phyloP scores from a whole-genome alignment of 1,140 invertebrate species.

The Zaprionus lachaisei region DNA sequence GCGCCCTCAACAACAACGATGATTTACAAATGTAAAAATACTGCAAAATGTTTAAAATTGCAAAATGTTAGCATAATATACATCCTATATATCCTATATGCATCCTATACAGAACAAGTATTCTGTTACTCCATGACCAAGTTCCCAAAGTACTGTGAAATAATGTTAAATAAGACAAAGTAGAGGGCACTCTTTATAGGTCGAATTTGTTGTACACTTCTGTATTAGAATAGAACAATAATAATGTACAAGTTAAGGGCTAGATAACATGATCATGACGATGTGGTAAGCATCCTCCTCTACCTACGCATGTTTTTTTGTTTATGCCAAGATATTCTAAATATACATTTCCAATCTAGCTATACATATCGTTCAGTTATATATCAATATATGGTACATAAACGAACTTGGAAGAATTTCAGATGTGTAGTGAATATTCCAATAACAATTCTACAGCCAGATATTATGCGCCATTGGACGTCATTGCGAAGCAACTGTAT shows the following conservation, averaged over 20 bases:
- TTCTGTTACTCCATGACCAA: background rate
- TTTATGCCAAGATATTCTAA: conserved; percentile 66
- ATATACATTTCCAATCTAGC: conserved; percentile 40
- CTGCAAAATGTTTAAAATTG: conserved; percentile 6
- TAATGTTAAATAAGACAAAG: background rate
- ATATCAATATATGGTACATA: conserved; percentile 60
- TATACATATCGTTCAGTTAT: conserved; percentile 31
- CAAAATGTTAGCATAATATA: background rate
- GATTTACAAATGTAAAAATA: conserved; percentile 69
- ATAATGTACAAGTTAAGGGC: conserved; percentile 5
- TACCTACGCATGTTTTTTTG: conserved; percentile 67
- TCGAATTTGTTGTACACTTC: conserved; percentile 27
- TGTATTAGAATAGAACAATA: conserved; percentile 23
- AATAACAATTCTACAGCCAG: conserved; percentile 29
- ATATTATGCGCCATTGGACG: conserved; percentile 40
- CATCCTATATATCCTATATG: too few relatives aligned
- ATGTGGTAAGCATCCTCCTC: conserved; percentile 11
- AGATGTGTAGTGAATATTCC: conserved; percentile 29
- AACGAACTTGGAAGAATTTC: conserved; percentile 65
- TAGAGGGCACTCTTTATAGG: conserved; percentile 26
- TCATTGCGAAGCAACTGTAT: conserved; percentile 80
- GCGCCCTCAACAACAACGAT: conserved; percentile 48
- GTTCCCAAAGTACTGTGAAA: background rate
- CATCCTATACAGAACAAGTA: background rate
- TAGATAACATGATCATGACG: conserved; percentile 11